Percentiles rank a stretch among this genome's conserved stretches.
Evolutionary conservation across 2,888 invertebrate genomes (phyloP).

Genomic region (Harpalus rubripes): DNA sequence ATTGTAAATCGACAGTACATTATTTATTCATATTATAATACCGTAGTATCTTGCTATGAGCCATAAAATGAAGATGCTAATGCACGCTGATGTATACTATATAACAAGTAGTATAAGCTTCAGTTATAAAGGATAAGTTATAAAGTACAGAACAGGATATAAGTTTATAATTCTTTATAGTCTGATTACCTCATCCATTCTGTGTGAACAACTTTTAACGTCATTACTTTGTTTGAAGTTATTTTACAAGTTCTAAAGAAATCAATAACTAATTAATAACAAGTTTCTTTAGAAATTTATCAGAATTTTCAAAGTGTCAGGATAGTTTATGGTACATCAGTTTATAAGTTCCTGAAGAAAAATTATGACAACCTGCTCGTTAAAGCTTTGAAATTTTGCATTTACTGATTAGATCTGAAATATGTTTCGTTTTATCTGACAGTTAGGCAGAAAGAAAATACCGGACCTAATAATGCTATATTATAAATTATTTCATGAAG

Average conservation of each 20-base stretch:
- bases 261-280: slow-evolving; percentile 3
- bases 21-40: background rate
- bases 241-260: background rate
- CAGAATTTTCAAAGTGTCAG: background rate
- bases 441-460: too few relatives aligned
- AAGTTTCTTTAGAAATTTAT: background rate
- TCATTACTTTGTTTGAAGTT: background rate
- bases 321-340: background rate
- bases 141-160: background rate
- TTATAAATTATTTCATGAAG: too few relatives aligned
- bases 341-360: background rate
- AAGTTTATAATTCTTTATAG: background rate
- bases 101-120: background rate
- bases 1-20: background rate
- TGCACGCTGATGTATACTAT: background rate
- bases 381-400: background rate
- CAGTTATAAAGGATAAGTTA: background rate
- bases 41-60: background rate
- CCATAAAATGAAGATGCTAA: background rate
- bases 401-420: too few relatives aligned
- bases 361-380: background rate
- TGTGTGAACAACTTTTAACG: background rate
- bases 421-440: too few relatives aligned
- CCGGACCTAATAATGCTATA: too few relatives aligned
- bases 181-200: background rate